Conservation (phyloP, 2,113 vertebrate species). For the Cyphomyrus plagiostoma region DNA sequence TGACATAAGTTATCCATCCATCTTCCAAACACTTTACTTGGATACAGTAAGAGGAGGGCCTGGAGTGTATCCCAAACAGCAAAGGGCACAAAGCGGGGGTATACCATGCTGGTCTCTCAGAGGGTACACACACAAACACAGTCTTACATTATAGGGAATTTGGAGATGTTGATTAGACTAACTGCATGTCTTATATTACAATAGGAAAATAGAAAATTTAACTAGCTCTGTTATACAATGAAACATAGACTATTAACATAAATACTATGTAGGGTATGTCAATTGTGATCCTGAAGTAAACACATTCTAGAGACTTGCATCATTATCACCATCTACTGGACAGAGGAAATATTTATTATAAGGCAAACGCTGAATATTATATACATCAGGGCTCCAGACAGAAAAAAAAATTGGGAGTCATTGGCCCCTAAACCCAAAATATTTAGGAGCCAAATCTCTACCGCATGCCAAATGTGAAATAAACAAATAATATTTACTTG, state of each 20-base stretch:
- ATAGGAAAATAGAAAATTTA: not conserved
- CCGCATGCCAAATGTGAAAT: too few relatives aligned
- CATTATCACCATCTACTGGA: conserved; percentile 12
- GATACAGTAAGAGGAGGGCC: not conserved
- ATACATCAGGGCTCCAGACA: not conserved
- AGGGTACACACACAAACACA: not conserved
- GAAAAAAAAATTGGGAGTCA: too few relatives aligned
- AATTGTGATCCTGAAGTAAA: not conserved
- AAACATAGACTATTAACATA: not conserved
- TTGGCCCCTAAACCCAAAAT: too few relatives aligned
- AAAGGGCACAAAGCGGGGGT: not conserved
- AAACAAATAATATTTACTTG: too few relatives aligned
- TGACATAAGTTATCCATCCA: not conserved
- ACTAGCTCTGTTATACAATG: not conserved
- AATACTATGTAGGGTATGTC: not conserved
- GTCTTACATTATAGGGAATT: not conserved
- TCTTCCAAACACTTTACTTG: not conserved
- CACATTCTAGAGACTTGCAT: not conserved
- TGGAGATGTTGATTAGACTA: not conserved
- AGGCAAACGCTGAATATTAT: not conserved
- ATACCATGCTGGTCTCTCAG: not conserved
- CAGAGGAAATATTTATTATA: not conserved
- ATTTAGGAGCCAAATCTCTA: too few relatives aligned
- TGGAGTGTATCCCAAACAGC: not conserved
- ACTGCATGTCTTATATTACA: not conserved